Conservation (phyloP, 2,888 invertebrate genomes). For the Monopis laevigella region DNA sequence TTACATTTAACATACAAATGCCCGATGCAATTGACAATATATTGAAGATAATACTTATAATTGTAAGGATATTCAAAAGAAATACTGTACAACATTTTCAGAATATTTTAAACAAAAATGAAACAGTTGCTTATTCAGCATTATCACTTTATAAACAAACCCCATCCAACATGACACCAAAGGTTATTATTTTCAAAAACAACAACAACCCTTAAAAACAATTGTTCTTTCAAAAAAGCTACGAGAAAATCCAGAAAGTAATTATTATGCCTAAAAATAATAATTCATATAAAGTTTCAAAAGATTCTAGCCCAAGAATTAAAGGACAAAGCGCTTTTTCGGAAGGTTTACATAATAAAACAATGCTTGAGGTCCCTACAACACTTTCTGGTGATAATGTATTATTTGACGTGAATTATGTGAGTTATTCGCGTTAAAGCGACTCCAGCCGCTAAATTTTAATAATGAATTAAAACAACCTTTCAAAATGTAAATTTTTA, state of each 20-base stretch:
- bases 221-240: slow-evolving; percentile 3
- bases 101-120: too few species aligned
- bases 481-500: slow-evolving; percentile 63
- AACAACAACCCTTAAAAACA: background rate
- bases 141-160: too few species aligned
- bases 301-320: slow-evolving; percentile 51
- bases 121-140: too few species aligned
- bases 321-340: slow-evolving; percentile 24
- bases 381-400: slow-evolving; percentile 15
- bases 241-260: slow-evolving; percentile 26
- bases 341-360: slow-evolving; percentile 38
- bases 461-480: slow-evolving; percentile 61
- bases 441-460: slow-evolving; percentile 53
- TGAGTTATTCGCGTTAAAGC: slow-evolving; percentile 41
- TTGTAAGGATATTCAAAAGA: too few species aligned
- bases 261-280: slow-evolving; percentile 42
- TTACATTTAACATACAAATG: too few species aligned
- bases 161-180: too few species aligned
- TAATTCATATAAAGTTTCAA: slow-evolving; percentile 44
- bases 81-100: too few species aligned
- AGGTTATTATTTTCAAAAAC: slow-evolving; percentile 2
- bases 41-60: too few species aligned
- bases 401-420: slow-evolving; percentile 17
- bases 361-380: slow-evolving; percentile 20
- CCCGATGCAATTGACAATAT: too few species aligned